Conservation (phyloP, 2,888 invertebrate species). For the Platerodrilus igneus region DNA sequence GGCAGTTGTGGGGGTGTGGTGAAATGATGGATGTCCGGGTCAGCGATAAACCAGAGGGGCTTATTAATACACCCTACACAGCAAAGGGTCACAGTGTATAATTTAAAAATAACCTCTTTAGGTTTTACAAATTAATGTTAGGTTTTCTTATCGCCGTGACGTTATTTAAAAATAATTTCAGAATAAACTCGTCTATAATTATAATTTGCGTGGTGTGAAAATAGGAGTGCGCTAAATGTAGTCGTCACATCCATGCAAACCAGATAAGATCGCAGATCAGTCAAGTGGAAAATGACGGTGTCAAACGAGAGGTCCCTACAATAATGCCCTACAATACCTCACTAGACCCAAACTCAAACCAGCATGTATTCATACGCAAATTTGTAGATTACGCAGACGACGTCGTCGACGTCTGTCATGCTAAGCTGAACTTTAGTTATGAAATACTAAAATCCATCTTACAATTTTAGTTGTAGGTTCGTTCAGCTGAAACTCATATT, state of each 20-base stretch:
- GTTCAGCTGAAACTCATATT: too few relatives aligned
- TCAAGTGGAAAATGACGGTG: constrained; percentile 49
- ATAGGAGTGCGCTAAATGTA: constrained; percentile 25
- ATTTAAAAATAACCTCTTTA: too few relatives aligned
- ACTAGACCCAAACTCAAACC: constrained; percentile 31
- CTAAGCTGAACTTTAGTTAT: constrained; percentile 11
- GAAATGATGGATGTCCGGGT: constrained; percentile 30
- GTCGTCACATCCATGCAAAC: constrained; percentile 38
- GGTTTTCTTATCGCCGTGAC: too few relatives aligned
- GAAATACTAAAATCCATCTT: constrained; percentile 13
- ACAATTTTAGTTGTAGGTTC: too few relatives aligned
- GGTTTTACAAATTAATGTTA: too few relatives aligned
- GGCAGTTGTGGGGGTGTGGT: constrained; percentile 36
- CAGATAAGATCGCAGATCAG: constrained; percentile 47
- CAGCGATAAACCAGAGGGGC: too few relatives aligned
- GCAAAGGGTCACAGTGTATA: too few relatives aligned
- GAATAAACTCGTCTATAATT: too few relatives aligned
- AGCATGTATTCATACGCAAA: constrained; percentile 46
- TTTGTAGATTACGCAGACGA: constrained; percentile 39
- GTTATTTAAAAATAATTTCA: too few relatives aligned
- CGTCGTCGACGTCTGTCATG: constrained; percentile 28
- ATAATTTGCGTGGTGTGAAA: too few relatives aligned
- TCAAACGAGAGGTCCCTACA: constrained; percentile 46
- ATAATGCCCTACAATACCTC: constrained; percentile 37
- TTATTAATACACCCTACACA: too few relatives aligned